Evolutionary conservation across 2,888 invertebrate genomes (phyloP).

Genomic region (Ecliptopera silaceata): DNA sequence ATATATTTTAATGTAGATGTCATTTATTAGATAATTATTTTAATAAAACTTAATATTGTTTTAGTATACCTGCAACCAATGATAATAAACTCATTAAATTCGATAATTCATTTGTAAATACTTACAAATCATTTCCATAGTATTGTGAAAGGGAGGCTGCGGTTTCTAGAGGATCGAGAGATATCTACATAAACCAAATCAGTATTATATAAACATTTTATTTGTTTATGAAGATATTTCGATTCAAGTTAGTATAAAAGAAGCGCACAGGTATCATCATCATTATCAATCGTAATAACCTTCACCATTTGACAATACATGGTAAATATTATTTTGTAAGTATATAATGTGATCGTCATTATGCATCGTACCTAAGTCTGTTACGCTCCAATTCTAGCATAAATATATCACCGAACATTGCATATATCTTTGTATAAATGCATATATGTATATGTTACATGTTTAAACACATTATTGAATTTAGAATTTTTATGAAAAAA

Average conservation of each 20-base stretch:
- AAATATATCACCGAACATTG: conserved; percentile 78
- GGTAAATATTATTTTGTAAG: conserved; percentile 80
- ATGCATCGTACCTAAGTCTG: conserved; percentile 66
- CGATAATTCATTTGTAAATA: conserved; percentile 67
- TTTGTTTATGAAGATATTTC: conserved; percentile 64
- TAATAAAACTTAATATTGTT: conserved; percentile 5
- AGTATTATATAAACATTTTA: conserved; percentile 58
- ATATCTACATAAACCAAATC: conserved; percentile 65
- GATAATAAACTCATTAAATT: conserved; percentile 50
- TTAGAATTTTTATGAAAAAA: conserved; percentile 85
- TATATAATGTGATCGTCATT: conserved; percentile 73
- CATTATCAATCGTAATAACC: conserved; percentile 54
- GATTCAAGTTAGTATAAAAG: conserved; percentile 64
- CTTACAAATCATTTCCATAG: conserved; percentile 42
- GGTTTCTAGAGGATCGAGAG: conserved; percentile 52
- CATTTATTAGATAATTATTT: conserved; percentile 9
- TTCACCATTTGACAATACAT: conserved; percentile 82
- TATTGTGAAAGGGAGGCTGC: conserved; percentile 38
- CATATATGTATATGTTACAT: conserved; percentile 84
- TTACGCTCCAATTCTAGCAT: conserved; percentile 81
- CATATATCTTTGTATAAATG: conserved; percentile 84
- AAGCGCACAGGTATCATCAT: conserved; percentile 74
- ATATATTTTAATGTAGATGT: conserved; percentile 15
- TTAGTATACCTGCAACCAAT: conserved; percentile 42
- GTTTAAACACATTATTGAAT: conserved; percentile 84